Percentiles rank a stretch among this genome's conserved stretches.
These are phyloP conservation scores for Pseudococcus viburni DNA, from an alignment of 2,888 invertebrate genomes.

Conservation along the genomic window DNA sequence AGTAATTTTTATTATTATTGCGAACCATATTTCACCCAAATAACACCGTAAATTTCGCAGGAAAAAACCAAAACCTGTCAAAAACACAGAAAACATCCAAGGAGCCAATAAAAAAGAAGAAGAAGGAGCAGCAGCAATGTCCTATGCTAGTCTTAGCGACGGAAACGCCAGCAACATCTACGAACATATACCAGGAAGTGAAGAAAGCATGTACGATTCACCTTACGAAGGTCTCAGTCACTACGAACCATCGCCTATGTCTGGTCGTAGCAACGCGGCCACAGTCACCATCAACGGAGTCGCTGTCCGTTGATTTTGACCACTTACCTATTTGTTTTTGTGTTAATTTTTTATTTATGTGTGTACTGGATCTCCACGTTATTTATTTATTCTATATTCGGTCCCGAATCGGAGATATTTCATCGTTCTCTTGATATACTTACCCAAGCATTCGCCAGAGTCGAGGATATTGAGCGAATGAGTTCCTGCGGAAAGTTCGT, in stretches of 20 bases:
- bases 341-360: conserved; percentile 1
- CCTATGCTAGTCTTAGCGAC: conserved; percentile 83
- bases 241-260: conserved; percentile 80
- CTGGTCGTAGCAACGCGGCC: conserved; percentile 70
- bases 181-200: conserved; percentile 73
- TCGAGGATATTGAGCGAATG: neutral
- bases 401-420: neutral
- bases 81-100: conserved; percentile 90
- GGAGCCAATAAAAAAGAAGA: conserved; percentile 89
- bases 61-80: conserved; percentile 87
- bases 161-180: conserved; percentile 75
- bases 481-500: neutral
- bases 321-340: conserved; percentile 67
- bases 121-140: conserved; percentile 90
- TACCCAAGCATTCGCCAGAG: neutral
- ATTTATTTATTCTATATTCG: conserved; percentile 37
- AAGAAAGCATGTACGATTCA: conserved; percentile 82
- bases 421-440: too few relatives aligned
- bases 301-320: conserved; percentile 75
- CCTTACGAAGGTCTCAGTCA: conserved; percentile 81
- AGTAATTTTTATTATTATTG: conserved; percentile 72
- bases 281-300: conserved; percentile 90
- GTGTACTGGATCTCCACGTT: conserved; percentile 26
- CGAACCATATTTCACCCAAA: neutral
- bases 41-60: conserved; percentile 71